Base-by-base conservation (phyloP, 2,888 invertebrate genomes). In the Digitonthophagus gazella region DNA sequence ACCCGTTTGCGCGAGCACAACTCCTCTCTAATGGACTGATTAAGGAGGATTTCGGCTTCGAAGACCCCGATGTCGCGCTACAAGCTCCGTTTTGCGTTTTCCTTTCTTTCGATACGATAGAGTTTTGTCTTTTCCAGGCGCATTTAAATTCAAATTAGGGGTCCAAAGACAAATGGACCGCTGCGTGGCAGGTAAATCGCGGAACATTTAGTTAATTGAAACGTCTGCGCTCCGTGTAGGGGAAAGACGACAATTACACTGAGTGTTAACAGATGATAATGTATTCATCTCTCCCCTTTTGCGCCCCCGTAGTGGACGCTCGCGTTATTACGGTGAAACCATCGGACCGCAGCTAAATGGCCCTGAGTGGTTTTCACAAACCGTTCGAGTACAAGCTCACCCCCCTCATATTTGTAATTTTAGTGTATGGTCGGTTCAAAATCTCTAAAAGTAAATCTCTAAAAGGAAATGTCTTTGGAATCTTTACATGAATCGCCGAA, bases 121-220 rank as follows among this genome's bases (percentile, higher is more conserved):
- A 16, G 57, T 18, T 61, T 18, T 5, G 28, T 5, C 28, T 44
- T 44, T 44, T 44, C 20, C 56, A 65, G 57, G 18, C 44, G 19
- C 76, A 80, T 81, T 80, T 78, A 76, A 78, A 80, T 80, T 80
- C 79, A 80, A 76, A 80, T 80, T 80, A 80, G 58, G 64, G 58
- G 14, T 57, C 73, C 75, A 72, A 76, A 78, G 79, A 80, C 79
- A 79, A 80, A 80, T 78, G 78, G 79, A 74, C 74, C 76, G 75
- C 76, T 74, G 76, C 75, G 77, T 74, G 72, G 79, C 75, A 80
- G 78, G 80, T 79, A 82, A 82, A 81, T 81, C 80, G 80, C 77
- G 81, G 82, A 82, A 82, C 83, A 83, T 83, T 83, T 83, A 83
- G 80, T 81, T 83, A 83, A 83, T 83, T 83, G 83, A 83, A 83